Conservation (phyloP, 2,888 invertebrate species). For the Caenorhabditis sp. region DNA sequence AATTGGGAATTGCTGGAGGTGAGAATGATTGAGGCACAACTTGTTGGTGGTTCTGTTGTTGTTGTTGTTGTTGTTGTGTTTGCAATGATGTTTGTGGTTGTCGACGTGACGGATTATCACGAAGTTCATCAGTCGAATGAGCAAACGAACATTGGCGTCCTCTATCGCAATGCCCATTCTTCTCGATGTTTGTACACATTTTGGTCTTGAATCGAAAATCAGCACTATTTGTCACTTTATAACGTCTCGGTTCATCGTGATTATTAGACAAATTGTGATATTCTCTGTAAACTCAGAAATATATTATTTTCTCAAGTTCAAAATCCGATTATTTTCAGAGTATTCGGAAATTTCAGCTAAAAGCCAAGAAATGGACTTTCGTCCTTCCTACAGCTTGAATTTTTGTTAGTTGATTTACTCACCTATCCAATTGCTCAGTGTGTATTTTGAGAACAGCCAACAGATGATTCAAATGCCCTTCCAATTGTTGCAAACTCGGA, state of each 20-base stretch:
- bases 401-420: too few species aligned
- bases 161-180: neutral
- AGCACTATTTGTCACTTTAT: neutral
- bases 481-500: neutral
- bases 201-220: constrained; percentile 50
- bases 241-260: neutral
- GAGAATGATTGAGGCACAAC: neutral
- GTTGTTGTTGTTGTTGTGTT: constrained; percentile 4
- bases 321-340: too few species aligned
- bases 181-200: constrained; percentile 39
- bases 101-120: neutral
- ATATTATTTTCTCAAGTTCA: too few species aligned
- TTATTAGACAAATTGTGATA: neutral
- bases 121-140: constrained; percentile 4
- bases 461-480: neutral
- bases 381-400: too few species aligned
- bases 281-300: neutral
- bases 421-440: neutral
- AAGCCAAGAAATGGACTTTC: too few species aligned
- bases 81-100: neutral
- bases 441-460: neutral
- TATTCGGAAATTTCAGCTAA: too few species aligned
- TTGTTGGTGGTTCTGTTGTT: neutral
- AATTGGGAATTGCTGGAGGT: neutral
- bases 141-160: constrained; percentile 5